Evolutionary conservation across 2,113 vertebrate species (phyloP), one percentile per base, ranked within the genome.

Genomic region (Felis chaus): DNA sequence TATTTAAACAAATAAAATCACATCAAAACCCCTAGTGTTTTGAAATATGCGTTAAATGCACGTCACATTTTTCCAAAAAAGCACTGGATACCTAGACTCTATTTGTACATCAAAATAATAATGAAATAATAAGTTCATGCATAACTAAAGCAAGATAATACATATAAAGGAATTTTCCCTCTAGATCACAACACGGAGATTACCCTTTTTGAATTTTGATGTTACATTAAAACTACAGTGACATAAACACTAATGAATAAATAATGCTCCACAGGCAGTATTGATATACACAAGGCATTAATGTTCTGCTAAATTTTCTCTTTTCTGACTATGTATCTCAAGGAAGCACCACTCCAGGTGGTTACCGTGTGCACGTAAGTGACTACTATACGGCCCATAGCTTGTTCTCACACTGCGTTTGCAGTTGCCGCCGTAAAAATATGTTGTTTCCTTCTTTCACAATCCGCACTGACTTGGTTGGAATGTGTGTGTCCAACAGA

Each of bases 1-100:
- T 63, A 95, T 83, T 96, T 87, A 94, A 97, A 83, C 79, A 97
- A 89, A 96, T 92, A 94, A 96, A 98, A 96, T 95, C 65, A 96
- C 68, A 95, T 92, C 71, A 96, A 96, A 95, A 83, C 94, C 53
- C 50, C 48, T 55, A 66, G 61, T 69, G 50, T 89, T 96, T 96
- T 89, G 61, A 96, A 92, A 95, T 76, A 90, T n/a, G 13, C 65
- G 92, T 93, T 83, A 96, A 96, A 95, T 81, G 63, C 7, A 41
- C n/a, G 36, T 29, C 68, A 41, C 4, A 55, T 18, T 92, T 78
- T 93, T 79, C 65, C n/a, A 45, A 33, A 95, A 96, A 91, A 85
- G 36, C 55, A 48, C 23, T 92, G 76, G 31, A 73, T 81, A 87
- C 41, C 41, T 96, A 33, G 25, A 91, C 55, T 93, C 13, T 73